Conservation (phyloP, 2,113 vertebrate species). For the Odocoileus virginianus region DNA sequence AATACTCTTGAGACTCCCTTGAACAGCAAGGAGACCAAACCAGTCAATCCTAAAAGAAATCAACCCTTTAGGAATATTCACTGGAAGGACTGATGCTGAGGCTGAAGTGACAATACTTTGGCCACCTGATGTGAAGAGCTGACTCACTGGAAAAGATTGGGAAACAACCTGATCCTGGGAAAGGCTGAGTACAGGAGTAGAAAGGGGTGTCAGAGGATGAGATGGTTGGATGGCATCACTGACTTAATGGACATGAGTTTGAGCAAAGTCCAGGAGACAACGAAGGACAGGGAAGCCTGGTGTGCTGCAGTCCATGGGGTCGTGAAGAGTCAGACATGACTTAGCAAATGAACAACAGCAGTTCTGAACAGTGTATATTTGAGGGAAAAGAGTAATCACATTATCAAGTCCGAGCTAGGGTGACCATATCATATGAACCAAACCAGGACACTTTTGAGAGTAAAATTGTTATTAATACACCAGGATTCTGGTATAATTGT, state of each 20-base stretch:
- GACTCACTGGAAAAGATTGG: neutral
- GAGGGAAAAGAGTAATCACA: neutral
- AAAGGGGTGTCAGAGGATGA: neutral
- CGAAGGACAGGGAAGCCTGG: neutral
- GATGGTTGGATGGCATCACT: neutral
- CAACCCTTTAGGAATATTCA: neutral
- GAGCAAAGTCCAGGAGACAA: neutral
- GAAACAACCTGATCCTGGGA: neutral
- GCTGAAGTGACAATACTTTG: neutral
- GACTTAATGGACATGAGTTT: neutral
- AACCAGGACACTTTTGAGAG: neutral
- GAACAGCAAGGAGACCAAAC: neutral
- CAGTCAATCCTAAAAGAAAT: neutral
- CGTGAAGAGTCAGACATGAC: accelerated
- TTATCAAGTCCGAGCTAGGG: neutral
- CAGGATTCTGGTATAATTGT: neutral
- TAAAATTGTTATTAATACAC: neutral
- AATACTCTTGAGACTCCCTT: neutral
- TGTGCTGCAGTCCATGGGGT: neutral
- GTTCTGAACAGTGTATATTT: neutral
- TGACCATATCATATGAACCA: neutral
- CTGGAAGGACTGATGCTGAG: neutral
- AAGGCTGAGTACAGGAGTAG: neutral
- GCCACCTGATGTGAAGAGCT: neutral
- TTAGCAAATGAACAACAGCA: neutral